Evolutionary conservation across 2,113 vertebrate genomes (phyloP).

Genomic region (Ammodytes marinus): DNA sequence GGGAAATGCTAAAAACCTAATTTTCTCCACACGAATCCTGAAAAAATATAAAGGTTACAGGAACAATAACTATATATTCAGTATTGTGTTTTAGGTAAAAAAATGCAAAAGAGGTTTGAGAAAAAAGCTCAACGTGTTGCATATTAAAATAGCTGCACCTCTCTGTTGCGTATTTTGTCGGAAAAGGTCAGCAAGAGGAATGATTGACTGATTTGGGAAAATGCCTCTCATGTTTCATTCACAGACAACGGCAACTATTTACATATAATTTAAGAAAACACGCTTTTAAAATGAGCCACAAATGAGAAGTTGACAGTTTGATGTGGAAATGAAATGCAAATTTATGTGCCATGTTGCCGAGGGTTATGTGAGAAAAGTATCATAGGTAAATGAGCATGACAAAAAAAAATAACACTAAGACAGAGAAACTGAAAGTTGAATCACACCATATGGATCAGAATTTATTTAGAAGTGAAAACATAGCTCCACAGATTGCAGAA

Average conservation of each 20-base stretch:
- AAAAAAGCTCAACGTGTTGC: conserved; percentile 14
- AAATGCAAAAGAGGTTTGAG: not conserved
- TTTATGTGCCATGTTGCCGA: conserved; percentile 11
- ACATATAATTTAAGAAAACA: conserved; percentile 33
- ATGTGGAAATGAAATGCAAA: conserved; percentile 55
- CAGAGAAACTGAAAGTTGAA: not conserved
- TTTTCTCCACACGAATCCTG: not conserved
- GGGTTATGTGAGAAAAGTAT: conserved; percentile 3
- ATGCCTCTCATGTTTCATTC: conserved; percentile 26
- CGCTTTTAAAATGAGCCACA: conserved; percentile 11
- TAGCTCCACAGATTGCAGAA: not conserved
- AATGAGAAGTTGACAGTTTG: conserved; percentile 37
- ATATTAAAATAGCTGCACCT: not conserved
- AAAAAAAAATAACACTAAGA: not conserved
- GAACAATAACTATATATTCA: not conserved
- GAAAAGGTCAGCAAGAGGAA: not conserved
- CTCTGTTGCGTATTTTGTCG: conserved; percentile 23
- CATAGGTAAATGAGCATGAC: conserved; percentile 21
- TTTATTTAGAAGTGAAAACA: not conserved
- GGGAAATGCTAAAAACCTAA: not conserved
- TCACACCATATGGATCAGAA: too few species aligned
- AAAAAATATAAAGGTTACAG: conserved; percentile 1
- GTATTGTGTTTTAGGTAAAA: not conserved
- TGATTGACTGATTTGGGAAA: conserved; percentile 22
- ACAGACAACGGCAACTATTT: conserved; percentile 36